Conservation (phyloP, 2,888 invertebrate species). For the Luperina nickerlii region DNA sequence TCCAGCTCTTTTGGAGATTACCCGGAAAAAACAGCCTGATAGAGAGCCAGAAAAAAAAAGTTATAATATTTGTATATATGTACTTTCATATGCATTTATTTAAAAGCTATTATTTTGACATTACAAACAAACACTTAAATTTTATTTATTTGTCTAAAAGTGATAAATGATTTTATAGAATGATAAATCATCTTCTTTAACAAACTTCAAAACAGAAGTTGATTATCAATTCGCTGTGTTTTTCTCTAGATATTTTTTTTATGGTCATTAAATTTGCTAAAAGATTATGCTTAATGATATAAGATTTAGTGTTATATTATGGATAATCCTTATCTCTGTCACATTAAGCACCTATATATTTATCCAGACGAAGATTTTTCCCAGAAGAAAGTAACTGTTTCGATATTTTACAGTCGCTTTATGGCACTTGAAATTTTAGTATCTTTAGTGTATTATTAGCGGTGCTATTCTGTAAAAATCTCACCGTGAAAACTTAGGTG, state of each 20-base stretch:
- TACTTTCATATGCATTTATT: too few species aligned
- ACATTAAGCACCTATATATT: neutral
- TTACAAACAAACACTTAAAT: too few species aligned
- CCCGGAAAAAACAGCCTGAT: too few species aligned
- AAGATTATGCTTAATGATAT: neutral
- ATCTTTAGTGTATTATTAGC: constrained; percentile 30
- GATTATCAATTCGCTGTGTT: neutral
- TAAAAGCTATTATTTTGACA: too few species aligned
- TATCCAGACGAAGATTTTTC: neutral
- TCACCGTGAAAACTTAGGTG: too few species aligned
- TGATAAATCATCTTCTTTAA: too few species aligned
- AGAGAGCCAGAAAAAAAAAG: too few species aligned
- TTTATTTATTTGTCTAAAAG: too few species aligned
- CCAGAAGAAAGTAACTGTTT: constrained; percentile 31
- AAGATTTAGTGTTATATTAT: constrained; percentile 31
- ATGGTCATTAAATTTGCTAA: constrained; percentile 8
- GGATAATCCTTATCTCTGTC: constrained; percentile 25
- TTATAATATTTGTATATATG: too few species aligned
- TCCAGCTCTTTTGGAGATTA: too few species aligned
- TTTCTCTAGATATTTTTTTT: neutral
- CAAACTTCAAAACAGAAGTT: neutral
- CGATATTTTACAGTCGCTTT: neutral
- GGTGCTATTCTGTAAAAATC: too few species aligned
- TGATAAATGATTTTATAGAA: too few species aligned
- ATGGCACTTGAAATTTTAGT: constrained; percentile 16